These are phyloP conservation scores for Felis chaus DNA, from an alignment of 2,113 vertebrate genomes.

Conservation along the genomic window DNA sequence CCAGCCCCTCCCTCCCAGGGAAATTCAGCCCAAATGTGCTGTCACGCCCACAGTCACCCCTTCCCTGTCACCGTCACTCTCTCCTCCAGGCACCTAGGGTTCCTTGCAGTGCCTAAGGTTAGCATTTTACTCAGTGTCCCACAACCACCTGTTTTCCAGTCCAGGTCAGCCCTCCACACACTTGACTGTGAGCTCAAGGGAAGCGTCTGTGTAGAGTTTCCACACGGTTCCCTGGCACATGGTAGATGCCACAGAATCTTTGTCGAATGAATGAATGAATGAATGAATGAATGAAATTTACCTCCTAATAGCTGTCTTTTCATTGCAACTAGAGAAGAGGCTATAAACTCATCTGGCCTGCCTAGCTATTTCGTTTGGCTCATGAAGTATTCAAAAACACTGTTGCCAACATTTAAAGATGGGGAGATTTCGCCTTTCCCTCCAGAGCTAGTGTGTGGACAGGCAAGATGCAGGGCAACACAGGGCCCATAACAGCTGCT, in stretches of 20 bases:
- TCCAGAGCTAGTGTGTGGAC: background rate
- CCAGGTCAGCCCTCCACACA: fast-evolving
- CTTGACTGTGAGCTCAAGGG: background rate
- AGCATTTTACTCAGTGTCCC: background rate
- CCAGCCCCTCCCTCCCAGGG: background rate
- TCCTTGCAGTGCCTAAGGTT: fast-evolving
- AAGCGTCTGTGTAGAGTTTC: background rate
- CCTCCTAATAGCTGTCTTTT: background rate
- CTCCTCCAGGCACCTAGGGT: fast-evolving
- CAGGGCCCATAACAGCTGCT: fast-evolving
- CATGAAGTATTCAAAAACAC: background rate
- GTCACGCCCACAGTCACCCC: fast-evolving
- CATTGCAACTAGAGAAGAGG: background rate
- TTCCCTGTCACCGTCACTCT: background rate
- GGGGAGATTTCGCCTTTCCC: background rate
- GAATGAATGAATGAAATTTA: background rate
- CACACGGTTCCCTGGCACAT: background rate
- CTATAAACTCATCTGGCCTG: background rate
- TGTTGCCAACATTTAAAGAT: background rate
- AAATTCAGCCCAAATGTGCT: background rate
- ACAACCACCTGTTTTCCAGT: background rate
- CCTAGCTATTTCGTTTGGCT: background rate
- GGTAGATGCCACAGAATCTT: too few species aligned
- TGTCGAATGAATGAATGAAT: background rate
- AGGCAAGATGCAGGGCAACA: fast-evolving